Base-by-base conservation (phyloP, 2,888 invertebrate species). In the Rhingia rostrata region DNA sequence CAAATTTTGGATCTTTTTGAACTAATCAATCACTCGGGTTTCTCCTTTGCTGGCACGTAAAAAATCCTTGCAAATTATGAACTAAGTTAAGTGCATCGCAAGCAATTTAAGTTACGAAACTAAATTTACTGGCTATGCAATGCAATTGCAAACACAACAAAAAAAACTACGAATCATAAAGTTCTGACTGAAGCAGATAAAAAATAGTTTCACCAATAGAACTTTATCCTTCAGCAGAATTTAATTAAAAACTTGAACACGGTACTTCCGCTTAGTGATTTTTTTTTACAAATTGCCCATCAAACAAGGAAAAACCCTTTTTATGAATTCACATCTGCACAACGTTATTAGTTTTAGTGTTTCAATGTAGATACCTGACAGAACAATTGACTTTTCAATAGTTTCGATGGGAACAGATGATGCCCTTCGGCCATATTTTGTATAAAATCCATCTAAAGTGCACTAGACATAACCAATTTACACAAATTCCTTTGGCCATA, bases 211-310 rank as follows among this genome's bases (percentile, higher is more conserved):
- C 14, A 10, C 53, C 6, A 56, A 63, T 30, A 51, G 43, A 78
- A 78, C 58, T 72, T 78, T 7, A 51, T 58, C 70, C 64, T 78
- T 63, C 33, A 69, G 56, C 54, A 58, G 70, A 70, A 70, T 70
- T 70, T 64, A 70, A 78, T 78, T 78, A 78, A 78, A 78, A 78
- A 72, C 32, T 78, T 64, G 37, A 69, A 41, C 33, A 41, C 35
- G 35, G 14, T 56, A 63, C 56, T 78, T 69, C 56, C 56, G 41
- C n/a, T 30, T 7, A 64, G 14, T 35, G 30, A 4, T n/a, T 41
- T 35, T 22, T 9, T 47, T 63, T 37, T 37, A 14, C 14, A 6
- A 12, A 5, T 12, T 39, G 4, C 6, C n/a, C 37, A 14, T 61
- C 41, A 9, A 12, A 22, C 22, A 30, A 22, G 4, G 30, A 54